Percentiles rank a stretch among this genome's conserved stretches.
phyloP scores from a whole-genome alignment of 2,113 vertebrate genomes.

The Gallinago paraguaiae region DNA sequence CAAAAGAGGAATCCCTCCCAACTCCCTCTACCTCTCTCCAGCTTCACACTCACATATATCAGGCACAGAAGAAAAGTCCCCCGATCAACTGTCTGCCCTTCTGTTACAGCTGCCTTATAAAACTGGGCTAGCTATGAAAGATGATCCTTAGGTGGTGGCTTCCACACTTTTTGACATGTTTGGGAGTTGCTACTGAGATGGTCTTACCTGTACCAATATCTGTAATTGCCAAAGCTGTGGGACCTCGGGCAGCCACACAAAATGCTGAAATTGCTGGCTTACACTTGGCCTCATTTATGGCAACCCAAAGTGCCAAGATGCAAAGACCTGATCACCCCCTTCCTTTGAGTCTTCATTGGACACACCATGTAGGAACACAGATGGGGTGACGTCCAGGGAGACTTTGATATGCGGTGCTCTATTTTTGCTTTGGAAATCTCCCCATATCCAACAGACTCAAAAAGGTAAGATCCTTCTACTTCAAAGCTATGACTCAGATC shows the following conservation, averaged over 20 bases:
- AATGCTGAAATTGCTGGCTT: not conserved
- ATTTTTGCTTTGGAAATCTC: not conserved
- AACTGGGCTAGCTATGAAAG: not conserved
- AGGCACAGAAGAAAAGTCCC: not conserved
- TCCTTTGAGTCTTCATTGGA: not conserved
- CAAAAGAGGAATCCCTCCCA: not conserved
- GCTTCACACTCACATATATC: rapidly evolving
- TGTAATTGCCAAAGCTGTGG: not conserved
- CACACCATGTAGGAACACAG: not conserved
- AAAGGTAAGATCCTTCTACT: not conserved
- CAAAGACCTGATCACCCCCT: not conserved
- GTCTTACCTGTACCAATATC: not conserved
- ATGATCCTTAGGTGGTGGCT: not conserved
- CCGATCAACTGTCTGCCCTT: not conserved
- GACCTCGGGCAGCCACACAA: not conserved
- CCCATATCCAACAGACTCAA: not conserved
- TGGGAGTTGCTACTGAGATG: not conserved
- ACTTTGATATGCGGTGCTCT: rapidly evolving
- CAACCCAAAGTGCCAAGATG: not conserved
- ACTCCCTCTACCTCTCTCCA: rapidly evolving
- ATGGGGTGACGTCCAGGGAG: not conserved
- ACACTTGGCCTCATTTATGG: not conserved
- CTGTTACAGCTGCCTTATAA: not conserved
- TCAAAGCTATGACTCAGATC: not conserved
- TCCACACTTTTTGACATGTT: not conserved